These are phyloP conservation scores for Acromyrmex echinatior DNA, from an alignment of 1,140 invertebrate genomes.

Conservation along the genomic window DNA sequence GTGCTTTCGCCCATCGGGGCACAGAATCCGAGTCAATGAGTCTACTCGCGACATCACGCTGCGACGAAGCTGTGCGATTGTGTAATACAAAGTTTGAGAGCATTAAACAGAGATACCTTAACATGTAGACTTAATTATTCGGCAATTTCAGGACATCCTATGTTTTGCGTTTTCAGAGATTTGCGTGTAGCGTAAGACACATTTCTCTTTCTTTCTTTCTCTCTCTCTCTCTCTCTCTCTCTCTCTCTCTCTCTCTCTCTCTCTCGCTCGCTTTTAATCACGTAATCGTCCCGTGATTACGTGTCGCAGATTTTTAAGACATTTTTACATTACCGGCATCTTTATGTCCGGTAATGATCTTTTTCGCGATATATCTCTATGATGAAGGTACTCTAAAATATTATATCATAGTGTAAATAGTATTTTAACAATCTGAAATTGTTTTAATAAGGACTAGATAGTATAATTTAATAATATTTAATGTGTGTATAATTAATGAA, in stretches of 20 bases:
- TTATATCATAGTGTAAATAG: constrained; percentile 21
- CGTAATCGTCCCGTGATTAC: constrained; percentile 16
- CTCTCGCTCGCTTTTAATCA: constrained; percentile 10
- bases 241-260: constrained; percentile 1
- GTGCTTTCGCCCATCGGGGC: constrained; percentile 77
- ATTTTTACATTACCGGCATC: constrained; percentile 24
- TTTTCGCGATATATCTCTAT: constrained; percentile 19
- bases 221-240: constrained; percentile 16
- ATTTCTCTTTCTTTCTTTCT: constrained; percentile 15
- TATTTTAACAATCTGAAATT: constrained; percentile 2
- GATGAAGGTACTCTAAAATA: constrained; percentile 37
- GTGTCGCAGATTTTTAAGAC: constrained; percentile 16
- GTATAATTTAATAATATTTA: constrained; percentile 25
- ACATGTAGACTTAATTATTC: constrained; percentile 84
- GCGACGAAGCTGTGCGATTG: constrained; percentile 77
- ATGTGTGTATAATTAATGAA: background rate
- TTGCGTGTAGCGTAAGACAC: constrained; percentile 61
- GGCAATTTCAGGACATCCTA: constrained; percentile 82
- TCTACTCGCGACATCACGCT: constrained; percentile 67
- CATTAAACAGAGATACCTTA: constrained; percentile 82
- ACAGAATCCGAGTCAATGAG: constrained; percentile 72
- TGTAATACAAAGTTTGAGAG: constrained; percentile 78
- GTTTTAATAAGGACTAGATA: constrained; percentile 17
- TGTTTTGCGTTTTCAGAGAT: constrained; percentile 80
- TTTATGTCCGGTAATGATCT: constrained; percentile 28